Conservation (phyloP, 2,797 vertebrate genomes). For the Trematomus bernacchii region DNA sequence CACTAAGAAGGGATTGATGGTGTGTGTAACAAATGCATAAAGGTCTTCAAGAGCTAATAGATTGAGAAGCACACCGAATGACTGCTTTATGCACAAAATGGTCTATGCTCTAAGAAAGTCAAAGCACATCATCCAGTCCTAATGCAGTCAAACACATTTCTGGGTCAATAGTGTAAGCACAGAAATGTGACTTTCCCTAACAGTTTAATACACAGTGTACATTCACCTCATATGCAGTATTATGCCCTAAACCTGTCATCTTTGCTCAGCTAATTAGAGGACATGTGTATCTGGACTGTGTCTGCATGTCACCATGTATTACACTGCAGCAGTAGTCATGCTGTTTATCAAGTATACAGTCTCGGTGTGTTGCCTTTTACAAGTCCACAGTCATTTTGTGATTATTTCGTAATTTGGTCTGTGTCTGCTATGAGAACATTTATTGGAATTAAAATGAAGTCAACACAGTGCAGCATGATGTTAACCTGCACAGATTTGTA, state of each 20-base stretch:
- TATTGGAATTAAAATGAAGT: conserved; percentile 36
- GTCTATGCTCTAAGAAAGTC: conserved; percentile 47
- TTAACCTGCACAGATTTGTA: conserved; percentile 50
- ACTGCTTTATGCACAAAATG: conserved; percentile 50
- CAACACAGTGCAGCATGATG: conserved; percentile 46
- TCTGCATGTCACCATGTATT: conserved; percentile 64
- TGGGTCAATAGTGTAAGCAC: conserved; percentile 63
- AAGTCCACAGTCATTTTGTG: conserved; percentile 44
- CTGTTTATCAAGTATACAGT: conserved; percentile 56
- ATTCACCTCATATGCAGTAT: conserved; percentile 60
- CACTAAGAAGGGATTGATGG: conserved; percentile 23
- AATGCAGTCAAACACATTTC: conserved; percentile 55
- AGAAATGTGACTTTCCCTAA: conserved; percentile 54
- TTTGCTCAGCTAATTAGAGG: conserved; percentile 69
- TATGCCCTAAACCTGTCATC: conserved; percentile 70
- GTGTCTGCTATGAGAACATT: conserved; percentile 41
- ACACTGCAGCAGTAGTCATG: conserved; percentile 63
- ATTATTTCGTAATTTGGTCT: conserved; percentile 50
- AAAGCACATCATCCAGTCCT: conserved; percentile 59
- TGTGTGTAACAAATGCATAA: conserved; percentile 23
- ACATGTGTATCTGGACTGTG: conserved; percentile 62
- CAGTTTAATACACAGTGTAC: conserved; percentile 49
- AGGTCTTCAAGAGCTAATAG: conserved; percentile 33
- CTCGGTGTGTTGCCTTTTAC: conserved; percentile 62
- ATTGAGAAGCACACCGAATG: conserved; percentile 57